Evolutionary conservation across 2,113 vertebrate species (phyloP).

Genomic region (Vanacampus margaritifer): DNA sequence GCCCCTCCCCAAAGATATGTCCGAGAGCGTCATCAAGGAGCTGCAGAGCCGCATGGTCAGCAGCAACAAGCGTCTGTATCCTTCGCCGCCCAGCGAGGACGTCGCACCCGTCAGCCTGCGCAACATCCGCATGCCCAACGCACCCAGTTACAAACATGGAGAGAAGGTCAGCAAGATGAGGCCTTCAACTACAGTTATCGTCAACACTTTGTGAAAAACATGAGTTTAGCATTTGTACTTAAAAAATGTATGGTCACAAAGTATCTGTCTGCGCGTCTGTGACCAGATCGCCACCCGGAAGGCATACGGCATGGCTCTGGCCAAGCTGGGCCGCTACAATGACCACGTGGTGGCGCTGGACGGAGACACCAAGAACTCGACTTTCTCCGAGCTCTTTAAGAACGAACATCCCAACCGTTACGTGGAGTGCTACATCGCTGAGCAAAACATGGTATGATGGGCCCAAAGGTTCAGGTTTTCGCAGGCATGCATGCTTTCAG

Average conservation of each 20-base stretch:
- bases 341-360: slow-evolving; percentile 86
- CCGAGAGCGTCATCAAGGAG: slow-evolving; percentile 83
- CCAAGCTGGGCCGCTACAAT: slow-evolving; percentile 86
- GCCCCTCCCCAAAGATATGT: slow-evolving; percentile 87
- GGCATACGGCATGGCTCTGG: slow-evolving; percentile 85
- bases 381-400: slow-evolving; percentile 89
- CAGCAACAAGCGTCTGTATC: slow-evolving; percentile 85
- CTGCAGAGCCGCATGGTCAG: slow-evolving; percentile 80
- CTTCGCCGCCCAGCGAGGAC: slow-evolving; percentile 81
- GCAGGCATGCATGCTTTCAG: too few relatives aligned
- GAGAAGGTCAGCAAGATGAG: slow-evolving; percentile 79
- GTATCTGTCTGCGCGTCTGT: not conserved
- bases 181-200: not conserved
- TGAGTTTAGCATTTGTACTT: not conserved
- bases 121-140: slow-evolving; percentile 86
- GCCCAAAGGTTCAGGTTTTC: not conserved
- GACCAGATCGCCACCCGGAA: slow-evolving; percentile 87
- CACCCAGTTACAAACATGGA: slow-evolving; percentile 86
- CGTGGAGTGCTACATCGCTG: slow-evolving; percentile 92
- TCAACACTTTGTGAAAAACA: not conserved
- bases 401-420: slow-evolving; percentile 89
- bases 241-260: too few relatives aligned
- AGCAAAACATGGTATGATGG: slow-evolving; percentile 89
- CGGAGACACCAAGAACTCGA: slow-evolving; percentile 93
- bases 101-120: slow-evolving; percentile 78